phyloP scores from a whole-genome alignment of 2,797 vertebrate genomes.

The Pelochelys cantorii region DNA sequence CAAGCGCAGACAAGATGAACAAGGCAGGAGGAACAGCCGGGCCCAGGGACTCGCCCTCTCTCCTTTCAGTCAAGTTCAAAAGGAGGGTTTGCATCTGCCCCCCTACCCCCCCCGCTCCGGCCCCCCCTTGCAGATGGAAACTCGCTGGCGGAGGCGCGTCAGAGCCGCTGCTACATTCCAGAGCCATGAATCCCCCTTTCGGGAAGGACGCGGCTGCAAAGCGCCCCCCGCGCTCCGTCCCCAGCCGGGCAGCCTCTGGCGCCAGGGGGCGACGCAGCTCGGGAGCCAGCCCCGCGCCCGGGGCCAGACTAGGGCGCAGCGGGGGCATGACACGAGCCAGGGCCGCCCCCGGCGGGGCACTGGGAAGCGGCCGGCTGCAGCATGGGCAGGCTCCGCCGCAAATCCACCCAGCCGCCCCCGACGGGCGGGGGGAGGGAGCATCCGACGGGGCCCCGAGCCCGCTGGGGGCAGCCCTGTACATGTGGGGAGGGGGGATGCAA shows the following conservation, averaged over 20 bases:
- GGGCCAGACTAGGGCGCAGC: not conserved
- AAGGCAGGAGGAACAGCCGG: not conserved
- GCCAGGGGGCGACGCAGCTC: not conserved
- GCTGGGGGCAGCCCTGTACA: not conserved
- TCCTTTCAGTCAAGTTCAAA: not conserved
- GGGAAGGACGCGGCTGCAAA: not conserved
- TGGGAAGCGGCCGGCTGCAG: too few species aligned
- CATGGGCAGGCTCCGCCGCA: too few species aligned
- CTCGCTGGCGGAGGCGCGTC: not conserved
- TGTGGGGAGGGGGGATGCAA: not conserved
- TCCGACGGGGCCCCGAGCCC: too few species aligned
- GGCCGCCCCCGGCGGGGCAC: too few species aligned
- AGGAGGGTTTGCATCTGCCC: not conserved
- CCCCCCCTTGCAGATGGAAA: not conserved
- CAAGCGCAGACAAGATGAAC: accelerated
- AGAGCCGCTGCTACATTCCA: not conserved
- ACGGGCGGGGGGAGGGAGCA: too few species aligned
- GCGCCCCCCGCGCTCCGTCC: too few species aligned
- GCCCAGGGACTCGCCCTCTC: not conserved
- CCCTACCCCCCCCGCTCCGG: too few species aligned
- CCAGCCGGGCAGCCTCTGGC: too few species aligned
- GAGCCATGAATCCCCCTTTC: not conserved
- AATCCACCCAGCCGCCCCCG: too few species aligned
- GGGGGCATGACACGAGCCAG: not conserved
- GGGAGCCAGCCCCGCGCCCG: too few species aligned